Percentiles rank a stretch among this genome's conserved stretches.
These are phyloP conservation scores for Xanthia icteritia DNA, from an alignment of 2,888 invertebrate genomes.

Conservation along the genomic window DNA sequence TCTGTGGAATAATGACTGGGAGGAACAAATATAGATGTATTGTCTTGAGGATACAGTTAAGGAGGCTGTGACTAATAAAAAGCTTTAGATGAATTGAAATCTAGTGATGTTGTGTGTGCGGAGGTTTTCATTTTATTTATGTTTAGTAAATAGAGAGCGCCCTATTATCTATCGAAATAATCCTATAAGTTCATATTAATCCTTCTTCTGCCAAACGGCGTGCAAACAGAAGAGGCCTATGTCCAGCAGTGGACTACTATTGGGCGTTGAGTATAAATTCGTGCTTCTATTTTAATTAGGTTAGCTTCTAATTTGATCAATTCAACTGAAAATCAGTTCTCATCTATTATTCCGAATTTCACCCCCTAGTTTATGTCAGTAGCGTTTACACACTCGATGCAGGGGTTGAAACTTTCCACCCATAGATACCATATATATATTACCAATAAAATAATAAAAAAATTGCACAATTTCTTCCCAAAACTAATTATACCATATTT, in stretches of 20 bases:
- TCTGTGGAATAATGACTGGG: conserved; percentile 67
- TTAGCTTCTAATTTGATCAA: background rate
- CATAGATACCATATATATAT: no score
- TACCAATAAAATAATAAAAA: background rate
- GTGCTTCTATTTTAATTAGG: background rate
- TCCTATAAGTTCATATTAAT: no score
- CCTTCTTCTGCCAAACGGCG: no score
- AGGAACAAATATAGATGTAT: conserved; percentile 63
- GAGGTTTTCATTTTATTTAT: background rate
- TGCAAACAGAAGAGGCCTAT: no score
- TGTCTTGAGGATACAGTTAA: conserved; percentile 31
- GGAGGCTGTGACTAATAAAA: background rate
- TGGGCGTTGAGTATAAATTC: background rate
- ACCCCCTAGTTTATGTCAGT: background rate
- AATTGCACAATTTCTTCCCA: background rate
- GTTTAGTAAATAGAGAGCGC: background rate
- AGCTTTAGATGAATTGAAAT: background rate
- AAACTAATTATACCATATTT: conserved; percentile 40
- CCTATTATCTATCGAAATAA: background rate
- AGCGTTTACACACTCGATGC: no score
- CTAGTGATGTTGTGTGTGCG: background rate
- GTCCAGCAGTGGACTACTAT: no score
- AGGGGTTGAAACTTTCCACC: no score
- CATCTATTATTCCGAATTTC: background rate
- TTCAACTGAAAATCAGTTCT: background rate